A percentile compares a stretch with the other conserved stretches of the same genome.
phyloP scores from a whole-genome alignment of 1,140 invertebrate species.

The Chironomus tepperi region DNA sequence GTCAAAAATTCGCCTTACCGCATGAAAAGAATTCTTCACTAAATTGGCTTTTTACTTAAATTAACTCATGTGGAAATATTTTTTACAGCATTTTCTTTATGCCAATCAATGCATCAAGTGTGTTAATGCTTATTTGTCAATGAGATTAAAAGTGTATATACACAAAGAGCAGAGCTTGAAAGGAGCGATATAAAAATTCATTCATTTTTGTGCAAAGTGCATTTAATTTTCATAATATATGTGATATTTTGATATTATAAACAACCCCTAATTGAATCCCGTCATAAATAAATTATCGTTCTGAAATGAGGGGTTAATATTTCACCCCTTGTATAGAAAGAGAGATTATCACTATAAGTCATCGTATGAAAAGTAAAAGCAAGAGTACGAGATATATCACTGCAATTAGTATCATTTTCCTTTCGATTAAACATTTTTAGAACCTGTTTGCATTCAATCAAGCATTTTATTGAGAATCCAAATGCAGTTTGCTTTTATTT shows the following conservation, averaged over 20 bases:
- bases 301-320: slow-evolving; percentile 9
- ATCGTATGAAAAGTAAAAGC: too few relatives aligned
- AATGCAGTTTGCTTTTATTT: slow-evolving; percentile 15
- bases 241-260: neutral
- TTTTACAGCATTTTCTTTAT: neutral
- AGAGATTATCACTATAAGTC: too few relatives aligned
- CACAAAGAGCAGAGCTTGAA: neutral
- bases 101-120: slow-evolving; percentile 13
- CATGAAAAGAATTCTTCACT: too few relatives aligned
- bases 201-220: neutral
- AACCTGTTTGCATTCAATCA: slow-evolving; percentile 19
- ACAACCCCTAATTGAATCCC: slow-evolving; percentile 20
- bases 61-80: neutral
- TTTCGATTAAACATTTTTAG: slow-evolving; percentile 11
- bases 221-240: neutral
- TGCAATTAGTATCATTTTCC: slow-evolving; percentile 15
- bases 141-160: slow-evolving; percentile 3
- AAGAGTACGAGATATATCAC: neutral
- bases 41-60: too few relatives aligned
- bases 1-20: too few relatives aligned
- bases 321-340: neutral
- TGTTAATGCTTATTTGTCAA: neutral
- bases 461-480: neutral
- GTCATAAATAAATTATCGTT: slow-evolving; percentile 22
- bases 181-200: neutral